Conservation (phyloP, 1,140 invertebrate genomes). For the Xylocopa sonorina region DNA sequence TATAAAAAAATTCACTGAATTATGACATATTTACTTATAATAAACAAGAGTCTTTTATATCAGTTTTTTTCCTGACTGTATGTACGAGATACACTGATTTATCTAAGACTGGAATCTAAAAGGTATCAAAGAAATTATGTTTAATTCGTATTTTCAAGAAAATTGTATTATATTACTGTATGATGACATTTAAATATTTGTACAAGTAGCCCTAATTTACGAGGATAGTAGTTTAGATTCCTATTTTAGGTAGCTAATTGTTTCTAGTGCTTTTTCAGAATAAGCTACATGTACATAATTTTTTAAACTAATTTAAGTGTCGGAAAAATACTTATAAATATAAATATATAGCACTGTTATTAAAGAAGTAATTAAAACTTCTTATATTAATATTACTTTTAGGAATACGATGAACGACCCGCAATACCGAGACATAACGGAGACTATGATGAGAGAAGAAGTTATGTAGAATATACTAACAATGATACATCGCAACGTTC, state of each 20-base stretch:
- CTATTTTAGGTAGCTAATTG: neutral
- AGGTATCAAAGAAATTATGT: neutral
- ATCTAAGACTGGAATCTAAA: neutral
- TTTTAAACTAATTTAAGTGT: neutral
- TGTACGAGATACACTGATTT: neutral
- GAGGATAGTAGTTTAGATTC: neutral
- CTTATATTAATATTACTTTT: conserved; percentile 38
- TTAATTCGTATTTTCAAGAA: too few relatives aligned
- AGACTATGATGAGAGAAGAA: conserved; percentile 73
- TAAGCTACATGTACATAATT: neutral
- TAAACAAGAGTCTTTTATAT: too few relatives aligned
- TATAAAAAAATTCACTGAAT: too few relatives aligned
- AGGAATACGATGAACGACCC: conserved; percentile 75
- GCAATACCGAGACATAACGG: conserved; percentile 71
- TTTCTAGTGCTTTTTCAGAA: neutral
- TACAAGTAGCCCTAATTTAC: neutral
- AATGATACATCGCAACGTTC: conserved; percentile 70
- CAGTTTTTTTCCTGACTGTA: too few relatives aligned
- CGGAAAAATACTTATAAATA: neutral
- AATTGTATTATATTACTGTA: neutral
- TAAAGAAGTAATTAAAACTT: neutral
- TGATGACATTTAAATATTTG: neutral
- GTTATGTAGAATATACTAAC: conserved; percentile 68
- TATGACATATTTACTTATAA: too few relatives aligned
- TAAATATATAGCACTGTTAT: neutral